A percentile compares a stretch with the other conserved stretches of the same genome.
Evolutionary conservation across 2,888 invertebrate genomes (phyloP).

Genomic region (Lasius platythorax): DNA sequence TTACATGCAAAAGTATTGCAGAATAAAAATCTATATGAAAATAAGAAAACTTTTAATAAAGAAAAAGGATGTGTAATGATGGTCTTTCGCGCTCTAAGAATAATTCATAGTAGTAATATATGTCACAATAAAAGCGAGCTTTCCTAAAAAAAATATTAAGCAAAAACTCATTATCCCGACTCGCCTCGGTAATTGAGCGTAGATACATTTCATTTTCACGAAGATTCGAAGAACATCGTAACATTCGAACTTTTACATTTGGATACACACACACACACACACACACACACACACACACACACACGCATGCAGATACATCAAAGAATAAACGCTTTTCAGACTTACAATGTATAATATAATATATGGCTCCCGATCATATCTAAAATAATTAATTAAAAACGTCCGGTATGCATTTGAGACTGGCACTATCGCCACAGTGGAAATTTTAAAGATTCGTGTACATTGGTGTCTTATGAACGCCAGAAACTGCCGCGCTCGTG

Average conservation of each 20-base stretch:
- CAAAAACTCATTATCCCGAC: slow-evolving; percentile 9
- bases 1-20: background rate
- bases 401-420: slow-evolving; percentile 9
- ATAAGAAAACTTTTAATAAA: background rate
- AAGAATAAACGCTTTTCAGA: background rate
- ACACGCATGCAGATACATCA: background rate
- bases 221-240: background rate
- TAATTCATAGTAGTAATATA: background rate
- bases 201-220: background rate
- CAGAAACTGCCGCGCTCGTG: slow-evolving; percentile 63
- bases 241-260: background rate
- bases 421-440: background rate
- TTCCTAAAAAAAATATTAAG: background rate
- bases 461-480: slow-evolving; percentile 64
- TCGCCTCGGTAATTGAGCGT: background rate
- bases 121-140: background rate
- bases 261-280: background rate
- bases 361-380: background rate
- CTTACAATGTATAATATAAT: too few relatives aligned
- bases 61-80: background rate
- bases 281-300: background rate
- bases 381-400: slow-evolving; percentile 47
- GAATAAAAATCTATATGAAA: background rate
- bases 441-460: slow-evolving; percentile 63
- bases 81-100: background rate